Conservation (phyloP, 2,113 vertebrate genomes). For the Menura novaehollandiae region DNA sequence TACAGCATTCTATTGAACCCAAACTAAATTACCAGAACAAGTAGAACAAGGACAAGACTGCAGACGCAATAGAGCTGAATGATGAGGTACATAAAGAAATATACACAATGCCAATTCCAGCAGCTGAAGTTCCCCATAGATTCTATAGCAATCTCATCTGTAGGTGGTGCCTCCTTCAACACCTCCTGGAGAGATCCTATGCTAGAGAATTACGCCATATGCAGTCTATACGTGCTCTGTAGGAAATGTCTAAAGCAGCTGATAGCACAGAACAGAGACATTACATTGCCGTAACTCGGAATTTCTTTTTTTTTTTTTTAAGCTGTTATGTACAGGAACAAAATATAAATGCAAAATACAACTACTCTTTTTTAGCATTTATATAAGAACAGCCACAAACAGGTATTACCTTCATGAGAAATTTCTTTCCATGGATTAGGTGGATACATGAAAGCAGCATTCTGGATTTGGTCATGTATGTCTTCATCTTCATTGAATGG, state of each 20-base stretch:
- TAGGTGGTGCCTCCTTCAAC: not conserved
- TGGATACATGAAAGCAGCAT: slow-evolving; percentile 99
- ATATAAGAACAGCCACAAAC: not conserved
- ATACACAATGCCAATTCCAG: not conserved
- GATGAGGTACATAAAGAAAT: not conserved
- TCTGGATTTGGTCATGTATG: slow-evolving; percentile 98
- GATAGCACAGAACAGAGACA: not conserved
- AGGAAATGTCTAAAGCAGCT: not conserved
- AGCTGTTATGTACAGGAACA: not conserved
- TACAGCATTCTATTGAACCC: not conserved
- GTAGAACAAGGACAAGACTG: not conserved
- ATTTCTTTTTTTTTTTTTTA: not conserved
- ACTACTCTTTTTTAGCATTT: not conserved
- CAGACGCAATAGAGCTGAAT: not conserved
- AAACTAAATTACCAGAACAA: not conserved
- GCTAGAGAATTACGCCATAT: not conserved
- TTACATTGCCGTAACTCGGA: not conserved
- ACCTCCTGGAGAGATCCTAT: not conserved
- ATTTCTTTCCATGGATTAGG: slow-evolving; percentile 97
- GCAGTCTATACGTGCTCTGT: not conserved
- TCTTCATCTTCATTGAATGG: slow-evolving; percentile 98
- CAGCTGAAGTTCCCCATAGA: not conserved
- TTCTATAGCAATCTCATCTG: not conserved
- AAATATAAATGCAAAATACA: not conserved
- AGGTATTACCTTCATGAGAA: slow-evolving; percentile 85